Evolutionary conservation across 1,140 invertebrate species (phyloP), one percentile per base, ranked within the genome.

Genomic region (Thalassaphorura encarpata): DNA sequence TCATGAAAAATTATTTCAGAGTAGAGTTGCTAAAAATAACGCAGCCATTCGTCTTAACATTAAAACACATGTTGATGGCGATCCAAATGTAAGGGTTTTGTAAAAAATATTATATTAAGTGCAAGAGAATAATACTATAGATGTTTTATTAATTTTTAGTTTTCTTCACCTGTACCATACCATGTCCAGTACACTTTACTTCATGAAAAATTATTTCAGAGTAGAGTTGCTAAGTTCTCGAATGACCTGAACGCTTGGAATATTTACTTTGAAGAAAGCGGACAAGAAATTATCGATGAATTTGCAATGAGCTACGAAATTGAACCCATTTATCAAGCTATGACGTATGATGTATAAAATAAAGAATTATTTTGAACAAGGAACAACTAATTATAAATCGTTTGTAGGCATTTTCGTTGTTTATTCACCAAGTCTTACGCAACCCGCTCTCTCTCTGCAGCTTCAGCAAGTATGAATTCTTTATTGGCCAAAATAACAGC

Each of bases 281-380:
- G 90, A 0, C 91, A 99, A 69, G 96, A 99, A 70, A 94, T 99
- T 48, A 93, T 98, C 0, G 95, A 99, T 69, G 97, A 99, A 72
- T 99, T 99, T 73, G 94, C 96, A 0, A 99, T 99, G 93, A 80
- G 97, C 75, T 99, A 99, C 73, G 97, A 97, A 23, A 98, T 99
- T 61, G 97, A 99, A 72, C 90, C 87, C 52, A 99, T 99, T 63
- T 99, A 99, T 76, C 94, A 99, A 76, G 96, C 95, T 26, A 98
- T 97, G 94, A 97, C 94, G 89, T 95, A n/a, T n/a, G n/a, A n/a
- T n/a, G n/a, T n/a, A n/a, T n/a, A n/a, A n/a, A n/a, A n/a, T n/a
- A n/a, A n/a, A n/a, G n/a, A n/a, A n/a, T n/a, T n/a, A n/a, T n/a
- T n/a, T n/a, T n/a, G n/a, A n/a, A n/a, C n/a, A n/a, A n/a, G n/a